Evolutionary conservation across 2,797 vertebrate species (phyloP).

Genomic region (Sternotherus odoratus): DNA sequence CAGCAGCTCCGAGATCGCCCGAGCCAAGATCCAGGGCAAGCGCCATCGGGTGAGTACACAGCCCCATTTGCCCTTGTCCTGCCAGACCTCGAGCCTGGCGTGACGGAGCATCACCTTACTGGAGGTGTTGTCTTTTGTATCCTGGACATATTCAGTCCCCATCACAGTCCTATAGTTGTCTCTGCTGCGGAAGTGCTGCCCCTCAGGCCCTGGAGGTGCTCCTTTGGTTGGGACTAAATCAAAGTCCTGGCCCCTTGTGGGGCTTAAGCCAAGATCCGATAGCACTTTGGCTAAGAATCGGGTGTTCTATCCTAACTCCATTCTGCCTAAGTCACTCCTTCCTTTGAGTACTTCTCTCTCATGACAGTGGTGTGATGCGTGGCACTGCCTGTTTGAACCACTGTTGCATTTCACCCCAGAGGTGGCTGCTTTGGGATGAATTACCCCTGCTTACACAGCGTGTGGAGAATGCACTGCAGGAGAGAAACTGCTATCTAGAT

Average conservation of each 20-base stretch:
- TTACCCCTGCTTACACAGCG: fast-evolving
- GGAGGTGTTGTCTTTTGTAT: background rate
- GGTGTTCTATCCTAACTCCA: background rate
- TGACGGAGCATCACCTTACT: background rate
- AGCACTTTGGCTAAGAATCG: background rate
- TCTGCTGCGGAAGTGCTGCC: background rate
- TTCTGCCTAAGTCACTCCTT: background rate
- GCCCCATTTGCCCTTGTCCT: background rate
- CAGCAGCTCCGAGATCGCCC: constrained; percentile 89
- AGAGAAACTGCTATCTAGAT: background rate
- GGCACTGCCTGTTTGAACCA: background rate
- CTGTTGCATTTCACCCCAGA: background rate
- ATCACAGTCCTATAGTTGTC: background rate
- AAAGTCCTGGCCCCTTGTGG: background rate
- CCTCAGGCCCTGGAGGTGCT: background rate
- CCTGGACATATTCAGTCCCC: background rate
- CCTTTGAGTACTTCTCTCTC: background rate
- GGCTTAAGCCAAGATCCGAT: background rate
- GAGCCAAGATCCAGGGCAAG: constrained; percentile 90
- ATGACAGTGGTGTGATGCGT: background rate
- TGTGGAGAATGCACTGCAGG: background rate
- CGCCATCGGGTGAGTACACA: constrained; percentile 83
- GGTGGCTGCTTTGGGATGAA: background rate
- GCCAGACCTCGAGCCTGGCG: background rate
- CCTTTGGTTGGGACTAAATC: background rate